A percentile compares a stretch with the other conserved stretches of the same genome.
Evolutionary conservation across 2,797 vertebrate genomes (phyloP).

Genomic region (Alca torda): DNA sequence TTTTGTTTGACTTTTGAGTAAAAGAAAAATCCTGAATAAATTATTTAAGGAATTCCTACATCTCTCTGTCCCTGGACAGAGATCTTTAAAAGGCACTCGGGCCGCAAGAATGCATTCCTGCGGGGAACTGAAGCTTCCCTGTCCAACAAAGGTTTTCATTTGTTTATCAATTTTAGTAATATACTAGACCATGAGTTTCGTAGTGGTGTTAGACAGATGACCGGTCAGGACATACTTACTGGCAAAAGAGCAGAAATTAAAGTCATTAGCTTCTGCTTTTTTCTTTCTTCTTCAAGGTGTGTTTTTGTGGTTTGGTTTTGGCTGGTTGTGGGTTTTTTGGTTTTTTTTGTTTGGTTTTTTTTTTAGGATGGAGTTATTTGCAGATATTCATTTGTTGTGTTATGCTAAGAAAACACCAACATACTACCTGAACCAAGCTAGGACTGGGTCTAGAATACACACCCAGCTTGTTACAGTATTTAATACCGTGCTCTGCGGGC

Average conservation of each 20-base stretch:
- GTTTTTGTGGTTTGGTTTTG: not conserved
- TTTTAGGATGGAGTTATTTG: not conserved
- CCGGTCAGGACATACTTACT: not conserved
- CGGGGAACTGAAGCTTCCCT: not conserved
- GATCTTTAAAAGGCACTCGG: not conserved
- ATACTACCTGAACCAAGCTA: not conserved
- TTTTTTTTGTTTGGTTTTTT: not conserved
- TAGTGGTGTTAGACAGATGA: not conserved
- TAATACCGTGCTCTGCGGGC: not conserved
- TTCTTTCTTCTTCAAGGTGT: not conserved
- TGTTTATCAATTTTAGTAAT: not conserved
- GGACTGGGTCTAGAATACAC: not conserved
- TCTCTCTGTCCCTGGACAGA: not conserved
- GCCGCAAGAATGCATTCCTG: rapidly evolving
- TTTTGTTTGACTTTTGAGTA: not conserved
- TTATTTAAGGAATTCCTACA: not conserved
- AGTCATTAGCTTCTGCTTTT: not conserved
- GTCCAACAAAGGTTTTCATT: not conserved
- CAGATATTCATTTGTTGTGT: not conserved
- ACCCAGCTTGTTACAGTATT: not conserved
- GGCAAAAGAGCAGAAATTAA: not conserved
- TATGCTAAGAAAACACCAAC: not conserved
- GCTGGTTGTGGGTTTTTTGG: not conserved
- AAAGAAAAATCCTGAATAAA: not conserved
- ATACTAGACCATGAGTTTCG: not conserved